Conservation (phyloP, 1,140 invertebrate genomes). For the Plodia interpunctella region DNA sequence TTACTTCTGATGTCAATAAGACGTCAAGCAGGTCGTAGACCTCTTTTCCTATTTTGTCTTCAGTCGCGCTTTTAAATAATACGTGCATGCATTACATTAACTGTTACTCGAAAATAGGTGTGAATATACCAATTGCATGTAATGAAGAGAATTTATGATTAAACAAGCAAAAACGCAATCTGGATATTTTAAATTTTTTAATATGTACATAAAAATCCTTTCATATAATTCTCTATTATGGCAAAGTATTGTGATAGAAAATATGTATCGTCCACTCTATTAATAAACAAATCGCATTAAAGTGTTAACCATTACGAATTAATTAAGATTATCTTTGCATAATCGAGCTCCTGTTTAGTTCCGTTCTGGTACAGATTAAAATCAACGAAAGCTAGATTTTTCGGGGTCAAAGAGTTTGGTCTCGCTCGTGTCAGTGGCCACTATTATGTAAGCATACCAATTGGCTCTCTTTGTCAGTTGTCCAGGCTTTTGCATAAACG, state of each 20-base stretch:
- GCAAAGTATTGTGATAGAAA: too few species aligned
- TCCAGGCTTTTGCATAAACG: constrained; percentile 32
- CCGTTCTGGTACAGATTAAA: constrained; percentile 5
- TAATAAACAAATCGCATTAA: constrained; percentile 7
- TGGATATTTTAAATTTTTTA: constrained; percentile 26
- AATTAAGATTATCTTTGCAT: constrained; percentile 20
- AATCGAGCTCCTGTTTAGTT: constrained; percentile 9
- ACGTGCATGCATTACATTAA: constrained; percentile 18
- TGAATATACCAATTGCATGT: constrained; percentile 30
- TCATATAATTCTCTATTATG: constrained; percentile 19
- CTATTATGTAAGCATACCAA: constrained; percentile 24
- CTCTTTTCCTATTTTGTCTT: constrained; percentile 28
- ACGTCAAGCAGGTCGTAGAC: constrained; percentile 26
- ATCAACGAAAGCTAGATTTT: constrained; percentile 14
- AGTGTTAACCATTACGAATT: constrained; percentile 17
- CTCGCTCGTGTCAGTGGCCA: constrained; percentile 19
- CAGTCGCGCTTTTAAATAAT: constrained; percentile 19
- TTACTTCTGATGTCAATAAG: too few species aligned
- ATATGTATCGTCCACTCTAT: not conserved
- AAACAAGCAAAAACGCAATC: constrained; percentile 33
- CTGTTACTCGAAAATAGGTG: constrained; percentile 18
- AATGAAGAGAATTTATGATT: constrained; percentile 32
- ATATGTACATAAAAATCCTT: constrained; percentile 32
- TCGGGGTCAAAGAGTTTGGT: constrained; percentile 22
- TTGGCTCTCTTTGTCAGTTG: constrained; percentile 15